Percentiles rank a stretch among this genome's conserved stretches.
These are phyloP conservation scores for Platygyra sinensis DNA, from an alignment of 64 coral and sea anemone genomes.

Conservation along the genomic window DNA sequence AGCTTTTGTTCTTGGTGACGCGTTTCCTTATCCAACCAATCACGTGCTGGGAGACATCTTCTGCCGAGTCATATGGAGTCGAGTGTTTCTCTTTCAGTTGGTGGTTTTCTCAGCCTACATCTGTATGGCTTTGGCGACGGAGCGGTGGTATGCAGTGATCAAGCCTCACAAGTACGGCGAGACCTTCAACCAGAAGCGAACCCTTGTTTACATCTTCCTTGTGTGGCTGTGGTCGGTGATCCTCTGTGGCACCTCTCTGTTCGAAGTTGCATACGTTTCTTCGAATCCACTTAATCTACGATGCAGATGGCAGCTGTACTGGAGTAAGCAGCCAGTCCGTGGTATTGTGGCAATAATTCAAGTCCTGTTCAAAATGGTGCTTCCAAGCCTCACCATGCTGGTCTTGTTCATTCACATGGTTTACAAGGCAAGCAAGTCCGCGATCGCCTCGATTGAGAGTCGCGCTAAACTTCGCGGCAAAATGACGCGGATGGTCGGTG, in stretches of 20 bases:
- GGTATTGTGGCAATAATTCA: neutral
- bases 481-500: constrained; percentile 10
- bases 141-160: constrained; percentile 1
- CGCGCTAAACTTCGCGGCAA: constrained; percentile 6
- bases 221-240: neutral
- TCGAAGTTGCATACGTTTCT: neutral
- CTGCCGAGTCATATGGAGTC: constrained; percentile 13
- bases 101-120: constrained; percentile 10
- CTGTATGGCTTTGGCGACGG: neutral
- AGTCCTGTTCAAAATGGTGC: neutral
- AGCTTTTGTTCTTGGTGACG: neutral
- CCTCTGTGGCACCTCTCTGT: neutral
- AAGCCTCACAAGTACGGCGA: neutral
- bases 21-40: constrained; percentile 10
- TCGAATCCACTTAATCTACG: neutral
- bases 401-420: neutral
- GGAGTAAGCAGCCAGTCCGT: neutral
- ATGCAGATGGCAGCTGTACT: neutral
- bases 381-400: neutral
- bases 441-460: neutral
- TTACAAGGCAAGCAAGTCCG: neutral
- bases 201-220: neutral
- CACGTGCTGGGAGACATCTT: neutral
- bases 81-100: neutral
- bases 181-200: neutral